Base-by-base conservation (phyloP, 2,888 invertebrate species). In the Sphaerophoria taeniata region DNA sequence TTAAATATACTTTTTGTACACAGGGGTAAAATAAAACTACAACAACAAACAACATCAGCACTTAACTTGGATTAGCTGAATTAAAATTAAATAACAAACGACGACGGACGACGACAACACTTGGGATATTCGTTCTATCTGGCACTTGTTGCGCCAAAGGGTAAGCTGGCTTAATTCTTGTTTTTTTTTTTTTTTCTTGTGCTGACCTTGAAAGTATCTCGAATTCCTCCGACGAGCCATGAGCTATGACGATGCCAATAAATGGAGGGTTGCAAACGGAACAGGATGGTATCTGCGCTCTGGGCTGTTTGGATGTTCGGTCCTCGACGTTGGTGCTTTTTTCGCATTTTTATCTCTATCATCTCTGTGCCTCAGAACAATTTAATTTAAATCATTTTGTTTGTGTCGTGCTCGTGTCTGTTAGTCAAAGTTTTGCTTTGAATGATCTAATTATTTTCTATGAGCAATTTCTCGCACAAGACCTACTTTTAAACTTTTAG, bases 141-240 rank as follows among this genome's bases (percentile, higher is more conserved):
- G 49, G 69, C 73, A 83, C 85, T 85, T 81, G 85, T 85, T 85
- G 85, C 85, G 85, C 73, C 85, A 85, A 85, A 81, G 81, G 85
- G 85, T 85, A 81, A 80, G 85, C 39, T 81, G 73, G 70, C 72
- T 85, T 81, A 36, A 1, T 7, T 47, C 14, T 63, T 33, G n/a
- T 31, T 9, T 58, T 58, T 24, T 24, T 24, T 24, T 51, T 51
- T 2, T n/a, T n/a, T n/a, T n/a, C n/a, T 24, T 51, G 0, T 69
- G 61, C 16, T 76, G 73, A 81, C 80, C 85, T 85, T 85, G 85
- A 69, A 81, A 85, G 81, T 85, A 73, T 85, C 76, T 85, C 53
- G 70, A 58, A 85, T 80, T 85, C 73, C 73, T 70, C 58, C 58
- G 73, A 55, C 55, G 7, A 24, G n/a, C n/a, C n/a, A n/a, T n/a